phyloP scores from a whole-genome alignment of 1,140 invertebrate genomes.

The Listronotus bonariensis region DNA sequence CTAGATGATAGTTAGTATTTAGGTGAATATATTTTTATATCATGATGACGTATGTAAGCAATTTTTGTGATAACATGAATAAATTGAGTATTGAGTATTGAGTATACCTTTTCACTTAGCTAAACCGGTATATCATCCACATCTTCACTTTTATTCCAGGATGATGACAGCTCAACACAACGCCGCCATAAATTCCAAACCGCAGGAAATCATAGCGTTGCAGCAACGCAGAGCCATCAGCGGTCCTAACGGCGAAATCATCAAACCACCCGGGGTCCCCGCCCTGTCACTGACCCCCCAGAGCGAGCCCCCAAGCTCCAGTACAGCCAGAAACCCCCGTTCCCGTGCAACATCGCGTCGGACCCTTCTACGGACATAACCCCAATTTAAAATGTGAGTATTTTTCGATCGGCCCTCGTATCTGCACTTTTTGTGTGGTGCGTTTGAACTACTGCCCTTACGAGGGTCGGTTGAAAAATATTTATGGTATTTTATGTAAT shows the following conservation, averaged over 20 bases:
- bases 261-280: constrained; percentile 49
- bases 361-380: constrained; percentile 83
- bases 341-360: constrained; percentile 57
- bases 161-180: constrained; percentile 83
- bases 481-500: not conserved
- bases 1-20: no score
- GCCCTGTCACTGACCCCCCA: constrained; percentile 33
- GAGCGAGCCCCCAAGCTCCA: constrained; percentile 58
- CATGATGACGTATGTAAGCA: no score
- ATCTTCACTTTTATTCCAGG: constrained; percentile 47
- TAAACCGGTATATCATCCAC: no score
- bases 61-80: no score
- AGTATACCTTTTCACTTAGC: no score
- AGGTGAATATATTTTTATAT: no score
- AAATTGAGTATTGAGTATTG: no score
- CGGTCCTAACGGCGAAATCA: constrained; percentile 45
- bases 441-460: no score
- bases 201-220: constrained; percentile 53
- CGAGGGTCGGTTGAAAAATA: no score
- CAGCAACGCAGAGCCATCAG: constrained; percentile 57
- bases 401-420: not conserved
- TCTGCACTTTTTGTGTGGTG: no score
- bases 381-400: constrained; percentile 75
- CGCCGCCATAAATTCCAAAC: constrained; percentile 59
- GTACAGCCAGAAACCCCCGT: constrained; percentile 57